Evolutionary conservation across 1,140 invertebrate genomes (phyloP).

Genomic region (Apis laboriosa): DNA sequence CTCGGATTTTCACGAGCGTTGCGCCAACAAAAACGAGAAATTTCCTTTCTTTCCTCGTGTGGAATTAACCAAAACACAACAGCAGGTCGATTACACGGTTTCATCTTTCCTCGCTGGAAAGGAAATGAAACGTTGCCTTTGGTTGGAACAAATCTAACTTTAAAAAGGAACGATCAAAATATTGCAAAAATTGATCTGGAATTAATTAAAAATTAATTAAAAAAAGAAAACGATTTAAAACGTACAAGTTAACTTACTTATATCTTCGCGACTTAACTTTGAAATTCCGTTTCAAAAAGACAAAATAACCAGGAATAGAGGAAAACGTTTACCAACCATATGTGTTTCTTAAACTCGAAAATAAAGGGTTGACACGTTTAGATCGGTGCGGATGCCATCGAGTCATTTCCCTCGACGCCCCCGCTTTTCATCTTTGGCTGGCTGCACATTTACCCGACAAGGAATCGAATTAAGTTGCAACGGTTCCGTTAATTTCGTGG

Average conservation of each 20-base stretch:
- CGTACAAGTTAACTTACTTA: not conserved
- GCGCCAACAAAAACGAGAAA: not conserved
- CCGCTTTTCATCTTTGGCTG: slow-evolving; percentile 34
- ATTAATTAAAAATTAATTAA: no score
- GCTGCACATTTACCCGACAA: slow-evolving; percentile 1
- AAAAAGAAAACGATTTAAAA: no score
- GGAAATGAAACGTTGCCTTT: not conserved
- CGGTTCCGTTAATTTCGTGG: slow-evolving; percentile 25
- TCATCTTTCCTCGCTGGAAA: not conserved
- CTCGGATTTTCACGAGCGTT: not conserved
- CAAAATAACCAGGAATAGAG: no score
- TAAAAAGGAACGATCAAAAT: no score
- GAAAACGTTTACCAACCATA: no score
- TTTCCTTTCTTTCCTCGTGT: not conserved
- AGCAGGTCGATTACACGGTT: not conserved
- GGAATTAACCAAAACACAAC: not conserved
- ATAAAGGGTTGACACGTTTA: not conserved
- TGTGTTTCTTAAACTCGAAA: not conserved
- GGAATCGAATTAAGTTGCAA: slow-evolving; percentile 23
- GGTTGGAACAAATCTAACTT: not conserved
- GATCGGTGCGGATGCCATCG: slow-evolving; percentile 4
- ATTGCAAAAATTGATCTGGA: no score
- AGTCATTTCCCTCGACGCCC: slow-evolving; percentile 21
- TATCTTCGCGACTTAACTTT: no score
- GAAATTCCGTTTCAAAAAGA: no score